These are phyloP conservation scores for Oryzaephilus surinamensis DNA, from an alignment of 1,140 invertebrate genomes.

Conservation along the genomic window DNA sequence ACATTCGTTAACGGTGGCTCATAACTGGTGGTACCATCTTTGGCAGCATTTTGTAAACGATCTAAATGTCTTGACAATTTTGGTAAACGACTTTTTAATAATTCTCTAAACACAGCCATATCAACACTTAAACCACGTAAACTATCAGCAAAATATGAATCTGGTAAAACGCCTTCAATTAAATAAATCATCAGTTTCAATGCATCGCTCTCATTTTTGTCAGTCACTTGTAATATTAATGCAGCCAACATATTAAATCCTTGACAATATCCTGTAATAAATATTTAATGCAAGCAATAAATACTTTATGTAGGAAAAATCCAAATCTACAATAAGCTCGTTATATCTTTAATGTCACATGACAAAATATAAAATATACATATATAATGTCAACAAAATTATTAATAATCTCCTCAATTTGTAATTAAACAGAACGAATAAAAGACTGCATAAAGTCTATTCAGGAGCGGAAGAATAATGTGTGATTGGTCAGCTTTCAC, in stretches of 20 bases:
- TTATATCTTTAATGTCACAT: too few relatives aligned
- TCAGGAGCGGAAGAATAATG: too few relatives aligned
- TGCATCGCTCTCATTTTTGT: slow-evolving; percentile 79
- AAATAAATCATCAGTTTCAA: slow-evolving; percentile 95
- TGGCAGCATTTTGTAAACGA: slow-evolving; percentile 67
- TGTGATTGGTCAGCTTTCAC: too few relatives aligned
- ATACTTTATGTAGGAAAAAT: too few relatives aligned
- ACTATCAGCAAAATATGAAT: slow-evolving; percentile 90
- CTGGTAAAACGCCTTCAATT: slow-evolving; percentile 89
- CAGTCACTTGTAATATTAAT: slow-evolving; percentile 91
- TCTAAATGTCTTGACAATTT: slow-evolving; percentile 85
- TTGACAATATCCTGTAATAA: slow-evolving; percentile 51
- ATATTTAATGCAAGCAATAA: too few relatives aligned
- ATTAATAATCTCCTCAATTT: too few relatives aligned
- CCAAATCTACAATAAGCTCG: too few relatives aligned
- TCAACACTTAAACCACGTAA: slow-evolving; percentile 88
- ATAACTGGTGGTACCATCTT: slow-evolving; percentile 52
- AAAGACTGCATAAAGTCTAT: too few relatives aligned
- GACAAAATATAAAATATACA: too few relatives aligned
- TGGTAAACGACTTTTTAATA: slow-evolving; percentile 72
- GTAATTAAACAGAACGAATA: too few relatives aligned
- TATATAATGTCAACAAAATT: too few relatives aligned
- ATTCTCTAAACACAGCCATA: slow-evolving; percentile 94
- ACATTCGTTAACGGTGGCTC: slow-evolving; percentile 95
- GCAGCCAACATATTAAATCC: slow-evolving; percentile 95